Base-by-base conservation (phyloP, 1,140 invertebrate genomes). In the Brevipalpus yothersi region DNA sequence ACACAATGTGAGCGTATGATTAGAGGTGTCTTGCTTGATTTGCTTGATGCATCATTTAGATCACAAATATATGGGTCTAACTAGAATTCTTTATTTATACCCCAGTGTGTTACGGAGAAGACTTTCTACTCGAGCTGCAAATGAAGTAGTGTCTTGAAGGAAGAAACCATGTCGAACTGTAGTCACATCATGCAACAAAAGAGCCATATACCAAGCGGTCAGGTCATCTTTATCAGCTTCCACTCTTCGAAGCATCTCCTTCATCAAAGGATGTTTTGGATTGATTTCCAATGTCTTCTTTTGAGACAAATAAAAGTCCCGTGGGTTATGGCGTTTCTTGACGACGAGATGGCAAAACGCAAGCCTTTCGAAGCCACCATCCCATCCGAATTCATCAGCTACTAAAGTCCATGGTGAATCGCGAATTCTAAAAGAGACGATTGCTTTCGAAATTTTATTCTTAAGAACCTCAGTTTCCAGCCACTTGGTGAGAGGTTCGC, bases 241-340 rank as follows among this genome's bases (percentile, higher is more conserved):
- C 1, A 97, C 81, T 65, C 87, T 76, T 47, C 79, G 78, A 64
- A 95, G 73, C 51, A 98, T 73, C 72, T 97, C 90, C 65, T 83
- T 84, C 62, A 97, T 84, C 5, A 98, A 73, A 12, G 94, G 93
- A 80, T 99, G 95, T 43, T 88, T 76, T 17, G 93, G 91, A 74
- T 99, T 99, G 59, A 99, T 83, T 76, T 99, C 95, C 56, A 99
- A 70, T 19, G 85, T 91, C 72, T 98, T 98, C 78, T 95, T 97
- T 72, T 97, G 92, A 64, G 81, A 85, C 11, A 94, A 74, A 69
- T 98, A 96, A 47, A 41, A 59, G n/a, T 59, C 58, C 17, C 57
- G 40, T 39, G 58, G 51, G 12, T 87, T 80, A 76, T 97, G 93
- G 68, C 94, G 83, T 3, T 84, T 73, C 19, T 60, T 60, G n/a